Base-by-base conservation (phyloP, 2,113 vertebrate genomes). In the Notechis scutatus region DNA sequence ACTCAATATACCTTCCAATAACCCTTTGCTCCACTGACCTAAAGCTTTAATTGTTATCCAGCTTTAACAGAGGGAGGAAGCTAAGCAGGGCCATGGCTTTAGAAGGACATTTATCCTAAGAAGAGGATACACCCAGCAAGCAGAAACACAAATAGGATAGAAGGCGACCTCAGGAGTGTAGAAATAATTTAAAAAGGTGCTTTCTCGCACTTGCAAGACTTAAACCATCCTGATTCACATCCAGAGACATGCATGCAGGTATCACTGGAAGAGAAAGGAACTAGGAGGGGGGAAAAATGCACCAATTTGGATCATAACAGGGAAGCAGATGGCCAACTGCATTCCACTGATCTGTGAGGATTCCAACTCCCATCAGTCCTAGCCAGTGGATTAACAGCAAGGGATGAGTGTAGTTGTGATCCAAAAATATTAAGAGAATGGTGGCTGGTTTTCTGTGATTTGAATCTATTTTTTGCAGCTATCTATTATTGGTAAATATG, bases 161-260 rank as follows among this genome's bases (percentile, higher is more conserved):
- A 5, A 52, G 54, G 14, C 1, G n/a, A 59, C 0, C 0, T 0
- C 57, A 4, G 29, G 24, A 8, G 1, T 34, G 4, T 8, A 64
- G 42, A 24, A 81, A 57, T 24, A 21, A 45, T 4, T 39, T 50
- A 3, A 24, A 29, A 7, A 23, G 21, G 21, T 24, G 50, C 18
- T 5, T 20, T 52, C 39, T n/a, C 23, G 34, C 5, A 6, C 1
- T 2, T 55, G 3, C 18, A 55, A 1, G 24, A 34, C 8, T 81
- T 81, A 3, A 24, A 45, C 18, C 11, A 2, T 4, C 2, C 23
- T 14, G 10, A n/a, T 20, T 50, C 23, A 24, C 1, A 18, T 61
- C 14, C 50, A 64, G 20, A 52, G 12, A 52, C 24, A 4, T 39
- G 24, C 42, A 47, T 0, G 9, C 59, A 3, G 0, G 5, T 24